Percentiles rank a stretch among this genome's conserved stretches.
Conservation (phyloP, 2,797 vertebrate species). For the Coracias cyanogaster region DNA sequence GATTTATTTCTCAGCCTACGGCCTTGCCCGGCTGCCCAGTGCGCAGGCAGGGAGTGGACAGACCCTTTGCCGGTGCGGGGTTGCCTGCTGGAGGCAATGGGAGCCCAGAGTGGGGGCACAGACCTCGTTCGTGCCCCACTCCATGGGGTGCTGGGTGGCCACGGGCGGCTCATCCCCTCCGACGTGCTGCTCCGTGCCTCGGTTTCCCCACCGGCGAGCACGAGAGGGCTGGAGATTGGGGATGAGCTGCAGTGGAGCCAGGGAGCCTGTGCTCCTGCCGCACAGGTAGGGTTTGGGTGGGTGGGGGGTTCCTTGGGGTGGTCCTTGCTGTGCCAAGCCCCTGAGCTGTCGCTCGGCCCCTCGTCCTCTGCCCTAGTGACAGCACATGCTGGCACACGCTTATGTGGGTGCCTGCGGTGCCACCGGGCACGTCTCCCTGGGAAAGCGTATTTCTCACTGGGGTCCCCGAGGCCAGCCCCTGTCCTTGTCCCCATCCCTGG, state of each 20-base stretch:
- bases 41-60: constrained; percentile 21
- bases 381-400: neutral
- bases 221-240: neutral
- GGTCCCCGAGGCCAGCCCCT: neutral
- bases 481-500: neutral
- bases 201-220: neutral
- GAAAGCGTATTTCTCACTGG: neutral
- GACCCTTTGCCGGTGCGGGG: constrained; percentile 5
- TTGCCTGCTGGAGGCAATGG: neutral
- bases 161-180: neutral
- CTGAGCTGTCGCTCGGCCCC: neutral
- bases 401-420: neutral
- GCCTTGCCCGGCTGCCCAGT: neutral
- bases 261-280: neutral
- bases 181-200: neutral
- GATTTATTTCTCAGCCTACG: constrained; percentile 63
- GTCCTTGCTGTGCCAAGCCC: neutral
- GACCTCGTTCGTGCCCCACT: neutral
- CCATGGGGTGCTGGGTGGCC: neutral
- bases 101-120: accelerated
- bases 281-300: neutral
- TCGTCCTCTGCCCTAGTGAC: neutral
- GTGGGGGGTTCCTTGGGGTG: neutral
- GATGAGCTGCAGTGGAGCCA: neutral
- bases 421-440: neutral